Percentiles rank a stretch among this genome's conserved stretches.
phyloP scores from a whole-genome alignment of 2,113 vertebrate genomes.

The Trogon surrucura region DNA sequence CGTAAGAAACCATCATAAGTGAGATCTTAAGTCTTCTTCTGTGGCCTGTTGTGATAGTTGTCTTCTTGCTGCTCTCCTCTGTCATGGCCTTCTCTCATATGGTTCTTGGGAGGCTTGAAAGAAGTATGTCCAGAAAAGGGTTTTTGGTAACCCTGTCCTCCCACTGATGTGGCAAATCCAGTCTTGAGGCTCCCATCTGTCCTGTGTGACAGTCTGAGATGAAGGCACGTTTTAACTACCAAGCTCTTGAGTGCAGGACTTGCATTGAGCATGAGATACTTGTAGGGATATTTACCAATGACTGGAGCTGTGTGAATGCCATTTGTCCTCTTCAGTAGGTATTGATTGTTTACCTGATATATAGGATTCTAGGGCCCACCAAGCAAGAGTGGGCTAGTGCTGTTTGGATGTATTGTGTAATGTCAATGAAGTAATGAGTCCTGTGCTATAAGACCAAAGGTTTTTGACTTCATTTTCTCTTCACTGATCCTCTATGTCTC shows the following conservation, averaged over 20 bases:
- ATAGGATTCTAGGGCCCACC: not conserved
- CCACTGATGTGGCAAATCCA: not conserved
- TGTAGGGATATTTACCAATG: rapidly evolving
- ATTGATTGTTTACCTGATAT: not conserved
- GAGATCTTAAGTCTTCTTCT: not conserved
- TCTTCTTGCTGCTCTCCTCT: not conserved
- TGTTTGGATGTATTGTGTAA: not conserved
- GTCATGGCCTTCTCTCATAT: not conserved
- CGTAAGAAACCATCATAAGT: not conserved
- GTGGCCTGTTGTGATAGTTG: not conserved
- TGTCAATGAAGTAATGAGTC: not conserved
- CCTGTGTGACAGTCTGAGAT: not conserved
- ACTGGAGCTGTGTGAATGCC: not conserved
- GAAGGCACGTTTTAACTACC: not conserved
- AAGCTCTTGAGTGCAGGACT: not conserved
- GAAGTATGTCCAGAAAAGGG: not conserved
- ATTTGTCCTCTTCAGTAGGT: not conserved
- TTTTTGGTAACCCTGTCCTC: not conserved
- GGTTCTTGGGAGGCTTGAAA: not conserved
- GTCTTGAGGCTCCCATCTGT: not conserved
- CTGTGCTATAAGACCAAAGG: not conserved
- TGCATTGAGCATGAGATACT: not conserved
- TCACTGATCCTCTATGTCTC: not conserved
- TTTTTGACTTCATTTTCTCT: not conserved
- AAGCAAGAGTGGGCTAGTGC: not conserved